phyloP scores from a whole-genome alignment of 2,797 vertebrate species.

The Anguilla megastoma region DNA sequence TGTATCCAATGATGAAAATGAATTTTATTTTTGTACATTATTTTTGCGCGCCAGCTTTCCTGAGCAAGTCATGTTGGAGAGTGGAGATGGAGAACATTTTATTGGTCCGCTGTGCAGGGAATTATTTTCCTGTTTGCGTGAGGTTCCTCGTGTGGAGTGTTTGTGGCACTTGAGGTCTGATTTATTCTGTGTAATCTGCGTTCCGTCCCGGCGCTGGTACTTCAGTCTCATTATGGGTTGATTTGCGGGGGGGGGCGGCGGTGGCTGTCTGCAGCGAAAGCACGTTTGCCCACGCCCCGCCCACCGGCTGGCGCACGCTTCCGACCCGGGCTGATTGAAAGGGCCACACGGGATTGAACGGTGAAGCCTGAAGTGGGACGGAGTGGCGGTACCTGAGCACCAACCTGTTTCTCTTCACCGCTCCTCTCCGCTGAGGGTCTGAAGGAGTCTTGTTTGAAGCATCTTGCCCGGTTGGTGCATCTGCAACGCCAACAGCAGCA shows the following conservation, averaged over 20 bases:
- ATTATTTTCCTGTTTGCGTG: neutral
- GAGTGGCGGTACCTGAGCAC: neutral
- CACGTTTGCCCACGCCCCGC: neutral
- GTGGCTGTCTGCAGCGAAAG: neutral
- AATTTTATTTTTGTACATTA: neutral
- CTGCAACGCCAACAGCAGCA: neutral
- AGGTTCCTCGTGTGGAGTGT: neutral
- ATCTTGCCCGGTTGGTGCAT: neutral
- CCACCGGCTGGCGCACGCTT: neutral
- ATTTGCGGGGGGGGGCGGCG: neutral
- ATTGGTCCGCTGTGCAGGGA: neutral
- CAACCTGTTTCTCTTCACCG: neutral
- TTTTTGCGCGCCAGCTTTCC: neutral
- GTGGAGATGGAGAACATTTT: neutral
- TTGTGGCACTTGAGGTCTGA: neutral
- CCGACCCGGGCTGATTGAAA: neutral
- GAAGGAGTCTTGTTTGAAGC: neutral
- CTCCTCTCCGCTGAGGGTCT: neutral
- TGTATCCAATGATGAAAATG: neutral
- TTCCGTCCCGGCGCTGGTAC: neutral
- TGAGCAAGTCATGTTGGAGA: neutral
- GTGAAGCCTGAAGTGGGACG: neutral
- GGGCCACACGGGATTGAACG: neutral
- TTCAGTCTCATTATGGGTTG: neutral
- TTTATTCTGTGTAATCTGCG: neutral